These are phyloP conservation scores for Sphaerophoria taeniata DNA, from an alignment of 2,888 invertebrate species.

Conservation along the genomic window DNA sequence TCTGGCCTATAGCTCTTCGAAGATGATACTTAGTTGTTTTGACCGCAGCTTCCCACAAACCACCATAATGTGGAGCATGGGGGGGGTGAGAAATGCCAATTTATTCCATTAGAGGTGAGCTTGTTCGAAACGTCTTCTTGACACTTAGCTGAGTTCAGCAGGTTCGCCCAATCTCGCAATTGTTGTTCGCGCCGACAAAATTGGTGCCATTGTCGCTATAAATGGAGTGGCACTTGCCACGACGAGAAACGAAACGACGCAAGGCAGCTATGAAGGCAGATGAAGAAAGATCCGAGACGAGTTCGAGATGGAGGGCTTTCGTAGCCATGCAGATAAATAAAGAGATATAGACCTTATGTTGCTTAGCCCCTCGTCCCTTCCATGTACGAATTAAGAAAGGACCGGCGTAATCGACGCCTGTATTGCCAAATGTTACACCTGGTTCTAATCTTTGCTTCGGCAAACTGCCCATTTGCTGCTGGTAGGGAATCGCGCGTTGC, in stretches of 20 bases:
- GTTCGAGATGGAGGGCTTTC: constrained; percentile 75
- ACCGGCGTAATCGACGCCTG: constrained; percentile 73
- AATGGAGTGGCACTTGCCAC: constrained; percentile 56
- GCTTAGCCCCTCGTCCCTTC: constrained; percentile 62
- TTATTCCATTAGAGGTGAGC: constrained; percentile 28
- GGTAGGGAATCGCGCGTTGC: constrained; percentile 8
- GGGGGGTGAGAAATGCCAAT: constrained; percentile 80
- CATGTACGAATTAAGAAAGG: constrained; percentile 57
- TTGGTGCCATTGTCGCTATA: constrained; percentile 67
- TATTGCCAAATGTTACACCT: constrained; percentile 54
- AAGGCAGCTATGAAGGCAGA: constrained; percentile 76
- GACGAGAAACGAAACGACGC: constrained; percentile 75
- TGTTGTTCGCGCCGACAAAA: constrained; percentile 66
- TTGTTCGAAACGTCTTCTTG: constrained; percentile 28
- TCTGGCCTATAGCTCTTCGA: constrained; percentile 75
- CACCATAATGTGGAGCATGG: constrained; percentile 78
- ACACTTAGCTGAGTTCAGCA: constrained; percentile 22
- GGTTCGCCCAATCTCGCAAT: constrained; percentile 41
- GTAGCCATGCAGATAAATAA: constrained; percentile 75
- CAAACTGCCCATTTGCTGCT: constrained; percentile 57
- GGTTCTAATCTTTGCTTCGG: constrained; percentile 40
- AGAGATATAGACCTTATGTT: constrained; percentile 73
- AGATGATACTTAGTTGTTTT: constrained; percentile 78
- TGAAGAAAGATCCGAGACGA: constrained; percentile 70
- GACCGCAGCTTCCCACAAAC: constrained; percentile 79